Evolutionary conservation across 2,797 vertebrate species (phyloP), one percentile per base, ranked within the genome.

Genomic region (Petrocephalus schoutedeni): DNA sequence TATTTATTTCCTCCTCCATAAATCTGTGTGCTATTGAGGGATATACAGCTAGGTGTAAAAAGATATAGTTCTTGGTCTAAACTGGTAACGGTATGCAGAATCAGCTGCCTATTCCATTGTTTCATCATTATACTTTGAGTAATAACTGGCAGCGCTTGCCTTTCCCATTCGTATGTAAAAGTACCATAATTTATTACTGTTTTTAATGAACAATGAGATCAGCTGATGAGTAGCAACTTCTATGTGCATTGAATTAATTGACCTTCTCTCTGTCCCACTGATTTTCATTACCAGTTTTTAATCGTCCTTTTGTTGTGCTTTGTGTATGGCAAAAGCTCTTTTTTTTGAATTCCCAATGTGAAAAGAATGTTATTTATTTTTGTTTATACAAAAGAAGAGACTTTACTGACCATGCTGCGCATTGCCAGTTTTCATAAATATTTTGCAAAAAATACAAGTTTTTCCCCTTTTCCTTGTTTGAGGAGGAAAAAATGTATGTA

Each of bases 371-470:
- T 96, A 96, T 96, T 96, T 96, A 95, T 96, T 96, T 96, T 95
- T 94, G 92, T 95, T 95, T 94, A 94, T 94, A 80, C 87, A 91
- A 77, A 92, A 91, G 87, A 89, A 88, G 89, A 90, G 90, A 86
- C 89, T 89, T 92, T 89, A 95, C 95, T 96, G 95, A 96, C 95
- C 93, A 94, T 96, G 95, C 96, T 96, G 96, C 95, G 95, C 96
- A 96, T 95, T 91, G 93, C 94, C 95, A 95, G 95, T 93, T 94
- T 95, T 95, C 95, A 95, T 95, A 95, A 93, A 95, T 95, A 95
- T 95, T 96, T 96, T 95, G 93, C 95, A 95, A 87, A 67, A 67
- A 67, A 59, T 28, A 58, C 12, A 89, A 87, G 91, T 87, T 90
- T 89, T 92, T 91, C 87, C 90, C 90, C 92, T 93, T 93, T 90